phyloP scores from a whole-genome alignment of 1,140 invertebrate species.

The Agrypnia vestita region DNA sequence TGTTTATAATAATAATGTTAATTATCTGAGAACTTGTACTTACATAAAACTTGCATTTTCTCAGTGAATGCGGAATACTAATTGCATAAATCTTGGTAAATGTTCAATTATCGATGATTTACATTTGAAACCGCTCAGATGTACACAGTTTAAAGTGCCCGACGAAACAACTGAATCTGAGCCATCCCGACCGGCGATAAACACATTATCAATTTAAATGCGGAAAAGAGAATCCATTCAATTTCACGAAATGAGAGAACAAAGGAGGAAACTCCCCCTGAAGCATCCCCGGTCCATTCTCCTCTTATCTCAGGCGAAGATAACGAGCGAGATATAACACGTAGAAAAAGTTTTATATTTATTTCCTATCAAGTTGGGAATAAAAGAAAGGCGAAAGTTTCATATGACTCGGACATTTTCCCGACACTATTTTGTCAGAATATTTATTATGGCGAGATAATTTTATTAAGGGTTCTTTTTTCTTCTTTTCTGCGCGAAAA shows the following conservation, averaged over 20 bases:
- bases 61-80: too few species aligned
- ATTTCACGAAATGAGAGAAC: neutral
- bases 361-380: constrained; percentile 9
- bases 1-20: too few species aligned
- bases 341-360: constrained; percentile 26
- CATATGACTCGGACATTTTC: neutral
- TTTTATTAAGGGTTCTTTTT: too few species aligned
- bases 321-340: constrained; percentile 18
- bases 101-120: too few species aligned
- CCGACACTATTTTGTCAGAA: neutral
- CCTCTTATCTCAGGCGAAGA: neutral
- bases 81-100: too few species aligned
- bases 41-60: too few species aligned
- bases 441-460: too few species aligned
- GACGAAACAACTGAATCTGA: neutral
- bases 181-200: neutral
- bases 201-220: constrained; percentile 9
- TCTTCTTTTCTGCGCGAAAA: too few species aligned
- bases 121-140: too few species aligned
- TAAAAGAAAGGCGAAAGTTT: neutral
- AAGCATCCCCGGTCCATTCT: neutral
- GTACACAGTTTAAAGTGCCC: too few species aligned
- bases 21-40: too few species aligned
- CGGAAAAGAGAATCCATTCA: constrained; percentile 10
- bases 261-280: neutral